Evolutionary conservation across 2,888 invertebrate genomes (phyloP), one percentile per base, ranked within the genome.

Genomic region (Athalia cordata): DNA sequence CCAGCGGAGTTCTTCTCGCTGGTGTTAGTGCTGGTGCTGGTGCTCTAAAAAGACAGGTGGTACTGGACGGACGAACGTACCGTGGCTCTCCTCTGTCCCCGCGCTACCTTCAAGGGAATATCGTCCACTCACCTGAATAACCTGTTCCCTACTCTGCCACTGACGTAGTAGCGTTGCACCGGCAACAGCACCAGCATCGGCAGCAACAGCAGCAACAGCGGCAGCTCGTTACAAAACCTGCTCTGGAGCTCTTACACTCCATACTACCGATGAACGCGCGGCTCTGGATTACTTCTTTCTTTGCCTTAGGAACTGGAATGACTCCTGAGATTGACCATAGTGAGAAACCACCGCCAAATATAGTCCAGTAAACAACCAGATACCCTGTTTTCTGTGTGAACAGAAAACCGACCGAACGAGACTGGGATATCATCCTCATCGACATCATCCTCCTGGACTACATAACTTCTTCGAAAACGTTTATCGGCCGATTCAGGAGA

Each of bases 41-140:
- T 72, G 72, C 62, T 78, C 78, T 47, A 43, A 64, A 78, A 78
- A 78, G 78, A 78, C 78, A 78, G 78, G 78, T 78, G 78, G 72
- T 59, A 6, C 45, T 8, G 72, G 59, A 72, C 6, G 72, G 43
- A 45, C 61, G 9, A 15, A 55, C 45, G 15, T 72, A 11, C 61
- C 29, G 13, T 45, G 7, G n/a, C 7, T 11, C 62, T 11, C 61
- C 11, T 8, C 7, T 43, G 50, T 5, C 50, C 74, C 11, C 43
- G 29, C 57, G 64, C 11, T 61, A 62, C n/a, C 77, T 65, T 3
- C 13, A 50, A 15, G 67, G 49, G 57, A 13, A 70, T 49, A 52
- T 50, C 67, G 77, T 59, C 68, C 78, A 72, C 62, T 78, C 78
- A 78, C 72, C 78, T 47, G 78, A 78, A 78, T 70, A 78, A 78